phyloP scores from a whole-genome alignment of 2,888 invertebrate genomes.

The Lithophane semibrunnea region DNA sequence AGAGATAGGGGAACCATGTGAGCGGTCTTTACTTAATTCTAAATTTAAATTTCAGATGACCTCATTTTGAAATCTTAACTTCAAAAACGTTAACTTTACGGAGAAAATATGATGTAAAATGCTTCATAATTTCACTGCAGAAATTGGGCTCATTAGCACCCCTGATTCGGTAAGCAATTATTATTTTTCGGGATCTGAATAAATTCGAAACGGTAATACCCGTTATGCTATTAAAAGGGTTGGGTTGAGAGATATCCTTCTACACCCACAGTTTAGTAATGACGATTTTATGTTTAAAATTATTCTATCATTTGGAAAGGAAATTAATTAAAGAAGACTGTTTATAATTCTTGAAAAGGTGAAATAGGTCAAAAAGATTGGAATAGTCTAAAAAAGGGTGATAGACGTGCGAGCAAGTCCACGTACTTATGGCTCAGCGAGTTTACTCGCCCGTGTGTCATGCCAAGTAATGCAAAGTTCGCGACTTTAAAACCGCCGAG shows the following conservation, averaged over 20 bases:
- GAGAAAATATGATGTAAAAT: background rate
- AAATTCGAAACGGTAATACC: slow-evolving; percentile 18
- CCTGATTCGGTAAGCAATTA: background rate
- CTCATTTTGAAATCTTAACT: background rate
- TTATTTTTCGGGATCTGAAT: slow-evolving; percentile 26
- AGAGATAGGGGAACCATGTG: slow-evolving; percentile 55
- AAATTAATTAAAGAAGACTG: background rate
- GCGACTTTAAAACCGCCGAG: too few relatives aligned
- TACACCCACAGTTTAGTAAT: background rate
- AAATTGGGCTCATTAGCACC: slow-evolving; percentile 29
- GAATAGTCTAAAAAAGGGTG: too few relatives aligned
- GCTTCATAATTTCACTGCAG: background rate
- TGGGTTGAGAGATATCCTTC: background rate
- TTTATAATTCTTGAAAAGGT: background rate
- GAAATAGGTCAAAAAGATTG: background rate
- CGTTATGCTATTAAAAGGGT: background rate
- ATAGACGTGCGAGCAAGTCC: too few relatives aligned
- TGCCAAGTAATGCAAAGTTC: too few relatives aligned
- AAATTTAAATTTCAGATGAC: background rate
- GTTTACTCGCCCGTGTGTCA: too few relatives aligned
- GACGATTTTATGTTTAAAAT: background rate
- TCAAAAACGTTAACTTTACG: too few relatives aligned
- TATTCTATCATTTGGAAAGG: background rate
- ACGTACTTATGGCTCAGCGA: too few relatives aligned
- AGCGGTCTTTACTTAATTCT: slow-evolving; percentile 13